These are phyloP conservation scores for Microctenopoma lineatum DNA, from an alignment of 2,797 vertebrate genomes.

Conservation along the genomic window DNA sequence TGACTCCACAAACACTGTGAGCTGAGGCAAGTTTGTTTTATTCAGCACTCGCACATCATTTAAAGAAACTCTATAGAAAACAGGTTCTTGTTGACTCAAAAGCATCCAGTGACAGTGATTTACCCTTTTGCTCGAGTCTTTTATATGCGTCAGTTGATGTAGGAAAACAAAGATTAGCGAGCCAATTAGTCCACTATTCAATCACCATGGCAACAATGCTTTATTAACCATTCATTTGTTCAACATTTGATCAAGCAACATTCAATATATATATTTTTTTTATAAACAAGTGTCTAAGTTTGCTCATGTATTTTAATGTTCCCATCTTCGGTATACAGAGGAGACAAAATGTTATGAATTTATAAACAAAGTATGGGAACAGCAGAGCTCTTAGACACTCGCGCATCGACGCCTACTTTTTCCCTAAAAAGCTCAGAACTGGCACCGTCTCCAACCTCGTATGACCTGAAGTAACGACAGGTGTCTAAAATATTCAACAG, in stretches of 20 bases:
- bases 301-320: conserved; percentile 38
- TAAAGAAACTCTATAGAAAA: conserved; percentile 75
- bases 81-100: conserved; percentile 51
- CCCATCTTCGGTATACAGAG: conserved; percentile 31
- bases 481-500: conserved; percentile 19
- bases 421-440: conserved; percentile 10
- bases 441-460: background rate
- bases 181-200: conserved; percentile 25
- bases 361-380: conserved; percentile 8
- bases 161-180: conserved; percentile 8
- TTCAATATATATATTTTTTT: conserved; percentile 46
- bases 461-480: background rate
- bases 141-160: conserved; percentile 1
- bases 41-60: conserved; percentile 67
- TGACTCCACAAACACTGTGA: conserved; percentile 21
- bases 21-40: conserved; percentile 68
- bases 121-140: conserved; percentile 2
- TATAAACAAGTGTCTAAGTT: conserved; percentile 57
- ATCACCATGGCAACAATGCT: conserved; percentile 22
- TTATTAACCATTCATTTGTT: conserved; percentile 44
- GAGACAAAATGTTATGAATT: conserved; percentile 10
- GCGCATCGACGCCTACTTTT: conserved; percentile 10
- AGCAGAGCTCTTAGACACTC: background rate
- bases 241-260: conserved; percentile 51
- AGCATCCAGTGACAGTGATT: conserved; percentile 44